Conservation (phyloP, 2,113 vertebrate species). For the Pardalotus punctatus region DNA sequence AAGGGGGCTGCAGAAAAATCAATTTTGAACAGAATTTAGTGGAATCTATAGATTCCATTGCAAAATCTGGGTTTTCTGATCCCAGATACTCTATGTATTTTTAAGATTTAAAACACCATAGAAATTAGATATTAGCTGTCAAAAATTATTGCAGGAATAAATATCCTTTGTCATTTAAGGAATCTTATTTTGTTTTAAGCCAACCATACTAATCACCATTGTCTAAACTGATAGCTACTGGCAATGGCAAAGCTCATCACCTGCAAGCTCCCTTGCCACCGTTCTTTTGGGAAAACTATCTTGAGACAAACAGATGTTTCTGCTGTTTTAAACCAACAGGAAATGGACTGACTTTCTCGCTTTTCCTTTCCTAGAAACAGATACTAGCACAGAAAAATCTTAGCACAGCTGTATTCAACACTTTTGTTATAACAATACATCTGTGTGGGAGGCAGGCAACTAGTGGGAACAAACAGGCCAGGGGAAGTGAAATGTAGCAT, state of each 20-base stretch:
- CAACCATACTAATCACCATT: conserved; percentile 21
- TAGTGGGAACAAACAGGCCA: conserved; percentile 46
- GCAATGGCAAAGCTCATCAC: conserved; percentile 68
- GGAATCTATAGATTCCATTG: not conserved
- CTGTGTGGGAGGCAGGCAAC: conserved; percentile 47
- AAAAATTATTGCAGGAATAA: conserved; percentile 19
- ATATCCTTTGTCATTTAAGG: not conserved
- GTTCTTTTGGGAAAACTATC: conserved; percentile 61
- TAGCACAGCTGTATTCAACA: conserved; percentile 61
- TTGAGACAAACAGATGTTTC: conserved; percentile 69
- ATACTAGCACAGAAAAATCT: conserved; percentile 55
- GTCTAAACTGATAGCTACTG: conserved; percentile 66
- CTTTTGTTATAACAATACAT: conserved; percentile 39
- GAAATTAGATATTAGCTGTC: conserved; percentile 13
- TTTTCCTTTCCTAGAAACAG: conserved; percentile 69
- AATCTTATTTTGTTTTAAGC: not conserved
- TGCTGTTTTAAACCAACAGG: conserved; percentile 67
- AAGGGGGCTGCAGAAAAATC: not conserved
- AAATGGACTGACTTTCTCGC: conserved; percentile 66
- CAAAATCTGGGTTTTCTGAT: not conserved
- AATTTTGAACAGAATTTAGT: not conserved
- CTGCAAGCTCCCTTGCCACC: conserved; percentile 67
- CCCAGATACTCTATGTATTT: not conserved
- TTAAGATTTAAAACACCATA: not conserved
- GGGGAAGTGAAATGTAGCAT: conserved; percentile 32